Conservation (phyloP, 2,113 vertebrate genomes). For the Microcebus murinus region DNA sequence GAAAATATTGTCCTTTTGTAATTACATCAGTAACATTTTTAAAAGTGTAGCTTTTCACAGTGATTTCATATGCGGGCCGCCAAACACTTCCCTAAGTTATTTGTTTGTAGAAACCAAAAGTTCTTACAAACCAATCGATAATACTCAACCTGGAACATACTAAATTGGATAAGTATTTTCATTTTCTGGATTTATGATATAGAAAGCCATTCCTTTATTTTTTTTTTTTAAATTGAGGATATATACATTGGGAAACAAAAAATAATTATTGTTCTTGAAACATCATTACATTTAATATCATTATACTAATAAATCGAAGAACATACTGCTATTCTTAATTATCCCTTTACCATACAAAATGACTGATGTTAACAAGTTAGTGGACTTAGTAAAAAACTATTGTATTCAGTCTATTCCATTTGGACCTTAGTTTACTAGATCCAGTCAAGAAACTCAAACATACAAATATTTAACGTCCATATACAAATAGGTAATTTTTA, state of each 20-base stretch:
- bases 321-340: not conserved
- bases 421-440: not conserved
- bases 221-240: not conserved
- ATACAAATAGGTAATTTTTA: not conserved
- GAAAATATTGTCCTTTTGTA: slow-evolving; percentile 29
- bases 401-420: not conserved
- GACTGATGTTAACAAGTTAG: not conserved
- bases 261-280: not conserved
- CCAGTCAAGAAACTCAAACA: not conserved
- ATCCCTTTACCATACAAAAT: not conserved
- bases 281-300: not conserved
- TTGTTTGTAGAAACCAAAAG: not conserved
- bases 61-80: not conserved
- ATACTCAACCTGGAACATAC: not conserved
- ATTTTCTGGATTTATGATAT: not conserved
- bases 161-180: not conserved
- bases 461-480: not conserved
- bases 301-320: not conserved
- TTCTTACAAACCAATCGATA: not conserved
- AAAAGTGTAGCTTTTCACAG: not conserved
- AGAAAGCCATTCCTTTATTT: not conserved
- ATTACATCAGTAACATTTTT: not conserved
- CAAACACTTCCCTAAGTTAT: not conserved
- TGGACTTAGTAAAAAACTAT: not conserved
- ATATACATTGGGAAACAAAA: not conserved